Evolutionary conservation across 2,113 vertebrate species (phyloP).

Genomic region (Pollimyrus isidori): DNA sequence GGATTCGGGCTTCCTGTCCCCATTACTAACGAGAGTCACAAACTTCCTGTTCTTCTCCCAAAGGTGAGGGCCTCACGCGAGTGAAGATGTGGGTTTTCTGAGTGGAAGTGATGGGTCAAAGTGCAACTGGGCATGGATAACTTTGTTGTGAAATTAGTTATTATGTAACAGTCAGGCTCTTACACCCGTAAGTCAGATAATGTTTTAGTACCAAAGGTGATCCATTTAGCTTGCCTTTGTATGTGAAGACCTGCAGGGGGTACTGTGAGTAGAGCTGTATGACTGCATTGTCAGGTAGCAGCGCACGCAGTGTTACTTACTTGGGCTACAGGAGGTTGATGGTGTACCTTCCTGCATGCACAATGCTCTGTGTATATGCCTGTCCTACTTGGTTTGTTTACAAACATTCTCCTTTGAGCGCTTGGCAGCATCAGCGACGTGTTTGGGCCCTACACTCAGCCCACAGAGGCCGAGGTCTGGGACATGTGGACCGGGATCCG

Average conservation of each 20-base stretch:
- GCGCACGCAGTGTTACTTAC: neutral
- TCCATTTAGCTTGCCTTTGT: neutral
- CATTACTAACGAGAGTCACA: constrained; percentile 69
- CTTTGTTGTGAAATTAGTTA: neutral
- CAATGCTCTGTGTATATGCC: neutral
- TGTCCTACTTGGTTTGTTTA: neutral
- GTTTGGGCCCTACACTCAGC: constrained; percentile 87
- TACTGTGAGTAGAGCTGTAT: neutral
- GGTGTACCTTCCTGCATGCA: neutral
- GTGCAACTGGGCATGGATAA: neutral
- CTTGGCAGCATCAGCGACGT: constrained; percentile 71
- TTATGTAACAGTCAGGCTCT: neutral
- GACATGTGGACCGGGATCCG: constrained; percentile 89
- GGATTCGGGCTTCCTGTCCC: constrained; percentile 73
- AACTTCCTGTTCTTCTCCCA: constrained; percentile 82
- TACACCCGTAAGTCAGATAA: neutral
- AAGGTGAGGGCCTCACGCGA: constrained; percentile 59
- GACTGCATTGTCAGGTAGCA: neutral
- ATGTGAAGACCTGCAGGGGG: neutral
- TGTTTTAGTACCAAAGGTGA: neutral
- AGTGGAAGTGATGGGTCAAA: neutral
- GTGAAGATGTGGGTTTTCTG: neutral
- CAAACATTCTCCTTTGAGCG: neutral
- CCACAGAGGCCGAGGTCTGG: constrained; percentile 79
- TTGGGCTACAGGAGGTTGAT: neutral